Conservation (phyloP, 2,113 vertebrate species). For the Saccopteryx bilineata region DNA sequence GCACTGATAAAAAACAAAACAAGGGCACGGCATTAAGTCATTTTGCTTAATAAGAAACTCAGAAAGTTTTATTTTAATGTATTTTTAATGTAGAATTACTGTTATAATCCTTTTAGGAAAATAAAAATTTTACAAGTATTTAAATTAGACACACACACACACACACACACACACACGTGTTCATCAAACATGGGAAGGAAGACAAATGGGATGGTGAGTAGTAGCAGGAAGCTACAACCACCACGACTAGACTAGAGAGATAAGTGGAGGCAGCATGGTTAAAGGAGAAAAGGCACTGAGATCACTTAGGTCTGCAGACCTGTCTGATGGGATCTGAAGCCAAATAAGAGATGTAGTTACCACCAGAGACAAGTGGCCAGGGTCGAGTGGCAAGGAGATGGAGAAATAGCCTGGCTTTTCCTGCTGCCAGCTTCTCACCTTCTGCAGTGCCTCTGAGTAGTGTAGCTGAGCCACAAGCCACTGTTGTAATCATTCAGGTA, state of each 20-base stretch:
- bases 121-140: background rate
- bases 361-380: background rate
- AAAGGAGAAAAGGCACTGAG: background rate
- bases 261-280: background rate
- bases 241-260: background rate
- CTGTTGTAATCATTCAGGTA: background rate
- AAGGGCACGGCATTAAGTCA: background rate
- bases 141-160: slow-evolving; percentile 10
- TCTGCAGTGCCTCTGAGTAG: background rate
- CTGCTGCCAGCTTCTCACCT: background rate
- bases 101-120: background rate
- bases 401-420: background rate
- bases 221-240: background rate
- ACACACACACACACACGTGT: background rate
- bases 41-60: background rate
- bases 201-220: background rate
- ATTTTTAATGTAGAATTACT: background rate
- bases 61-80: background rate
- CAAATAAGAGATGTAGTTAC: background rate
- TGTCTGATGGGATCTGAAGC: background rate
- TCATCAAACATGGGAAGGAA: background rate
- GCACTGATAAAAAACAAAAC: background rate
- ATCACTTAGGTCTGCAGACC: background rate
- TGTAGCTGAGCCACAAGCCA: background rate
- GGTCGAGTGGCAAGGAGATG: background rate